Evolutionary conservation across 2,797 vertebrate species (phyloP), one percentile per base, ranked within the genome.

Genomic region (Sebastiscus albofasciatus): DNA sequence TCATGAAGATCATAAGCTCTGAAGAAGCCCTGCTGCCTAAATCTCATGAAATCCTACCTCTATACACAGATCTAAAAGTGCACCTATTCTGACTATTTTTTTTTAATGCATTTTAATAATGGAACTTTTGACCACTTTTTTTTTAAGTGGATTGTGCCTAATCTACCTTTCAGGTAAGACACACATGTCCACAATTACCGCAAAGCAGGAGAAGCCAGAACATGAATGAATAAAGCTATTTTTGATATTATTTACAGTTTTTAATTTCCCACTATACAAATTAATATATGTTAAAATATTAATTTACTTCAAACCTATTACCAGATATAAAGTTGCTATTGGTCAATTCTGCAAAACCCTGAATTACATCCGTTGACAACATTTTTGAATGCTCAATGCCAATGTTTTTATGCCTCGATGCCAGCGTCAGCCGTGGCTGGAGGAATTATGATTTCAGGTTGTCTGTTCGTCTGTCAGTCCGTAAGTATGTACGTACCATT

Each of bases 351-450:
- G 29, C 18, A 26, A 49, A 66, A 64, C 4, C 56, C 13, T 16
- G 2, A 54, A 39, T 64, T 61, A 26, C 4, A 8, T 60, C 22
- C 12, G 4, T 1, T 33, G 46, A 24, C 10, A 66, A 33, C 14
- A 58, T 14, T 65, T 54, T 46, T 42, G 20, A 7, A 76, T 59
- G 5, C n/a, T 14, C 16, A 59, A 5, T 71, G 46, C 1, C 3
- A 3, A 0, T 69, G 8, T 31, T 42, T 46, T 46, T 46, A 46
- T 18, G 42, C 42, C 42, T 46, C 42, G 0, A 18, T 18, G 42
- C 42, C 42, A 46, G 42, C 0, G 0, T 18, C 18, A 46, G 16
- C 16, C 3, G 0, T 46, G 42, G 1, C 2, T 14, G 16, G 42
- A 46, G 42, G 16, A 18, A 46, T 46, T 46, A 46, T 46, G 42